phyloP scores from a whole-genome alignment of 1,140 invertebrate species.

The Lordiphosa stackelbergi region DNA sequence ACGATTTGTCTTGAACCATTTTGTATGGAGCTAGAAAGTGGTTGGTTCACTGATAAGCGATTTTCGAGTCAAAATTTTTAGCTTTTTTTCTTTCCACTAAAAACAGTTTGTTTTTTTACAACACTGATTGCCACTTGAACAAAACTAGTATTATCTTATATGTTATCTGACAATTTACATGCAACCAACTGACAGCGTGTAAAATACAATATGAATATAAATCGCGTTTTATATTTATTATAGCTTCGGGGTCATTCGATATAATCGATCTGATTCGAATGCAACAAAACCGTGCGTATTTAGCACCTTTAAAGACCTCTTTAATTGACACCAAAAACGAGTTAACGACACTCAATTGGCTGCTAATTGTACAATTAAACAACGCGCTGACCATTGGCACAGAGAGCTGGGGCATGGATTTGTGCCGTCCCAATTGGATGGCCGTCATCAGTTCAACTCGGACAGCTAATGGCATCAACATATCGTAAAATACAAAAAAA shows the following conservation, averaged over 20 bases:
- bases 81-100: too few relatives aligned
- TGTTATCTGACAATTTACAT: constrained; percentile 19
- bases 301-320: constrained; percentile 62
- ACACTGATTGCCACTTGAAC: too few relatives aligned
- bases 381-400: constrained; percentile 12
- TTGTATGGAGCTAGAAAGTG: too few relatives aligned
- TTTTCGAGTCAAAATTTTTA: too few relatives aligned
- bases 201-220: constrained; percentile 7
- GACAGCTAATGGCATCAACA: constrained; percentile 64
- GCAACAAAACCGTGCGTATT: constrained; percentile 5
- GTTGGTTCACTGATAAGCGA: too few relatives aligned
- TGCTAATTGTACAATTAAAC: constrained; percentile 75
- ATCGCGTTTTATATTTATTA: background rate
- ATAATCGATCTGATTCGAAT: background rate
- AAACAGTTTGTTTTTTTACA: too few relatives aligned
- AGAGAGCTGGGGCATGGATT: constrained; percentile 2
- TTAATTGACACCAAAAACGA: constrained; percentile 49
- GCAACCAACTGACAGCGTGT: constrained; percentile 8
- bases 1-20: too few relatives aligned
- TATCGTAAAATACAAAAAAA: constrained; percentile 38
- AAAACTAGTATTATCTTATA: constrained; percentile 17
- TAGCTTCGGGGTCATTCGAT: constrained; percentile 1
- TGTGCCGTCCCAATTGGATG: background rate
- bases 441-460: constrained; percentile 46
- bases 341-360: constrained; percentile 73